Conservation (phyloP, 2,797 vertebrate genomes). For the Rhinophrynus dorsalis region DNA sequence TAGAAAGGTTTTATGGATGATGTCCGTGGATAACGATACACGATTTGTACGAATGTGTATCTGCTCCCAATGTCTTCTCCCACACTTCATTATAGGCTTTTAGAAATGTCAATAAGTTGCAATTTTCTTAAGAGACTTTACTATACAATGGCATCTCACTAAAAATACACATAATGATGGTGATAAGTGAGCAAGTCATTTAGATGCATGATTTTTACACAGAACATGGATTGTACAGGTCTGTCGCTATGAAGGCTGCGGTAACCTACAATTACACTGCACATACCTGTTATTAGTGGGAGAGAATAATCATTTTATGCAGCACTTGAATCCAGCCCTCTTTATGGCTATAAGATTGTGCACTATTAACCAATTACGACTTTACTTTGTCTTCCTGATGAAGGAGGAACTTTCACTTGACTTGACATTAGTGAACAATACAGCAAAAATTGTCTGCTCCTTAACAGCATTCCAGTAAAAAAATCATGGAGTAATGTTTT, state of each 20-base stretch:
- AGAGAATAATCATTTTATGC: conserved; percentile 40
- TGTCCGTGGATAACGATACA: neutral
- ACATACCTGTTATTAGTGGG: conserved; percentile 44
- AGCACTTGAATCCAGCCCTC: conserved; percentile 13
- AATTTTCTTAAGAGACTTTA: conserved; percentile 46
- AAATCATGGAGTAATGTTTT: too few relatives aligned
- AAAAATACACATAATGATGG: conserved; percentile 47
- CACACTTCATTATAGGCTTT: conserved; percentile 43
- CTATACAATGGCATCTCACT: conserved; percentile 34
- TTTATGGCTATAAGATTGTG: conserved; percentile 4
- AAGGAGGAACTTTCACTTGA: too few relatives aligned
- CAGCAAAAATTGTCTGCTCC: too few relatives aligned
- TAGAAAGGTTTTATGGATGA: neutral
- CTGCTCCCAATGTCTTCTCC: conserved; percentile 15
- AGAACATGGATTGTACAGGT: conserved; percentile 50
- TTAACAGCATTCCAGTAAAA: too few relatives aligned
- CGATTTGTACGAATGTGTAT: conserved; percentile 7
- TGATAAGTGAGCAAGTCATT: conserved; percentile 45
- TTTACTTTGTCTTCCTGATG: conserved; percentile 8
- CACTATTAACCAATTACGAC: conserved; percentile 36
- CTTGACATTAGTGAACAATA: too few relatives aligned
- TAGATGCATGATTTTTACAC: conserved; percentile 48
- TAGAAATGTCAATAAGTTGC: conserved; percentile 46
- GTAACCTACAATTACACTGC: conserved; percentile 40
- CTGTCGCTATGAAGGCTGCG: conserved; percentile 31